These are phyloP conservation scores for Kryptolebias ocellatus DNA, from an alignment of 2,797 vertebrate species.

Conservation along the genomic window DNA sequence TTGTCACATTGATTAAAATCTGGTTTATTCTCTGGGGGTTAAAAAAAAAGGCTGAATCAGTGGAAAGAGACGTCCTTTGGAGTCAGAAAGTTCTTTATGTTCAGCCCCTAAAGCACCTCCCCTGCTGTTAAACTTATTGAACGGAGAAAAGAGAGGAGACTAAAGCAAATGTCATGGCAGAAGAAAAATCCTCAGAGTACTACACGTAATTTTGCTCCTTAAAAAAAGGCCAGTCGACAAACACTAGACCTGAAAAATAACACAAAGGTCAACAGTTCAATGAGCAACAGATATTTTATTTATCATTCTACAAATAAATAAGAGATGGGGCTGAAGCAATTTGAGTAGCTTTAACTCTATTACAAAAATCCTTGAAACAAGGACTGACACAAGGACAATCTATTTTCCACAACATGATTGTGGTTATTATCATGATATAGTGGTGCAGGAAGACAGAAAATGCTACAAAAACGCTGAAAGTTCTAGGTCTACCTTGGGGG, in stretches of 20 bases:
- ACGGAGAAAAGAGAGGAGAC: background rate
- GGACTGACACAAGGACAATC: too few species aligned
- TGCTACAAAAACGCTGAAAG: too few species aligned
- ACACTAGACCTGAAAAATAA: conserved; percentile 8
- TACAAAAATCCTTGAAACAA: too few species aligned
- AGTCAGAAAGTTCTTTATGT: conserved; percentile 21
- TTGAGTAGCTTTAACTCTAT: too few species aligned
- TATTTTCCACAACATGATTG: too few species aligned
- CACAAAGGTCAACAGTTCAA: background rate
- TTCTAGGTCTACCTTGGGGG: too few species aligned
- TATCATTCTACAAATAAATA: background rate
- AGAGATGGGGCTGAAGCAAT: too few species aligned
- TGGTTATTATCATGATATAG: too few species aligned
- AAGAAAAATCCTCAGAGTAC: conserved; percentile 25
- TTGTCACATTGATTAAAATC: background rate
- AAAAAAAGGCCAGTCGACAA: conserved; percentile 38
- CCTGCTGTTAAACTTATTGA: conserved; percentile 8
- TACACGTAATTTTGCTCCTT: conserved; percentile 19
- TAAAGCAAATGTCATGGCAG: conserved; percentile 28
- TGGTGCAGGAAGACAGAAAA: too few species aligned
- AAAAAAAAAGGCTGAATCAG: conserved; percentile 14
- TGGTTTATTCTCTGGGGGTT: background rate
- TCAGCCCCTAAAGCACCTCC: conserved; percentile 9
- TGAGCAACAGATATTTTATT: background rate
- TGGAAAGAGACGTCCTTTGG: conserved; percentile 1